Evolutionary conservation across 2,888 invertebrate species (phyloP).

Genomic region (Charanyca ferruginea): DNA sequence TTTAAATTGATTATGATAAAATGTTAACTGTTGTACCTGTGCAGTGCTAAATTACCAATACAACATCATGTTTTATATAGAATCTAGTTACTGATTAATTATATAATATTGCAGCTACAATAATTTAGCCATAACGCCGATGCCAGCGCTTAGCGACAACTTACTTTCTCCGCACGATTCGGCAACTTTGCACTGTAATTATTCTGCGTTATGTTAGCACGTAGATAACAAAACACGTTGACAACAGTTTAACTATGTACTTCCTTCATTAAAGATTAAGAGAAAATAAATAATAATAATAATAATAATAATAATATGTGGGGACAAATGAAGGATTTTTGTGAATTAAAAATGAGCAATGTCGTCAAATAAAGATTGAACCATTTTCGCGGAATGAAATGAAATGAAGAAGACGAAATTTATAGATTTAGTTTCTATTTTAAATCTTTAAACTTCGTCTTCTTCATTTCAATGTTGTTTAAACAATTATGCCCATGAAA

Average conservation of each 20-base stretch:
- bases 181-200: conserved; percentile 38
- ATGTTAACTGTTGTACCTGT: conserved; percentile 10
- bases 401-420: too few relatives aligned
- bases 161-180: conserved; percentile 68
- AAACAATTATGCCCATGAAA: too few relatives aligned
- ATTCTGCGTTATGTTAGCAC: conserved; percentile 15
- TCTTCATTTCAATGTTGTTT: too few relatives aligned
- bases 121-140: conserved; percentile 23
- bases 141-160: conserved; percentile 14
- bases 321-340: too few relatives aligned
- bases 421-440: too few relatives aligned
- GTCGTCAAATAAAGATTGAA: neutral
- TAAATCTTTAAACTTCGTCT: too few relatives aligned
- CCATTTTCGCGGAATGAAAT: too few relatives aligned
- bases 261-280: neutral
- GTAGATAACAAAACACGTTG: conserved; percentile 14
- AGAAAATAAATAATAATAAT: too few relatives aligned
- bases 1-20: conserved; percentile 42
- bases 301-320: too few relatives aligned
- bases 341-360: neutral
- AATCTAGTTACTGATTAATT: conserved; percentile 25
- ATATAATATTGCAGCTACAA: conserved; percentile 23
- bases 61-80: conserved; percentile 4
- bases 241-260: neutral
- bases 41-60: too few relatives aligned